phyloP scores from a whole-genome alignment of 2,113 vertebrate genomes.

The sheep (Ovis aries) region DNA sequence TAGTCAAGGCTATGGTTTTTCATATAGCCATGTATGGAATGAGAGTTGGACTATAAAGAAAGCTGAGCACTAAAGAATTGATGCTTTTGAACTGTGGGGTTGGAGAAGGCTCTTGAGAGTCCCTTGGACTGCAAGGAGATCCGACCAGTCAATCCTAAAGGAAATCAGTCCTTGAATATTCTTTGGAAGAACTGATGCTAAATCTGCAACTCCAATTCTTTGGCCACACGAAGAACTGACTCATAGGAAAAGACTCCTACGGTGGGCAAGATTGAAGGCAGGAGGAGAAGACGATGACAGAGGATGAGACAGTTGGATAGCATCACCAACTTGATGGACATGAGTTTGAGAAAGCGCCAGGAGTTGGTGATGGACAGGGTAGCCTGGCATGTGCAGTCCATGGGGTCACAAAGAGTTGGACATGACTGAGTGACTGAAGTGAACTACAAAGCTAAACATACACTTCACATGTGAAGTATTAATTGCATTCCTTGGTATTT shows the following conservation, averaged over 20 bases:
- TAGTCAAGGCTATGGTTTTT: neutral
- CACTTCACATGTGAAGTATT: neutral
- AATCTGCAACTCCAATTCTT: neutral
- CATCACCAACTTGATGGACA: neutral
- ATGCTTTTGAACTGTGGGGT: neutral
- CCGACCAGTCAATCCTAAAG: neutral
- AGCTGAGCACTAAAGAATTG: neutral
- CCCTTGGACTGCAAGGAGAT: neutral
- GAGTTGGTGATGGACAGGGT: neutral
- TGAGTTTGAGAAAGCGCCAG: fast-evolving
- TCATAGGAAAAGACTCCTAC: neutral
- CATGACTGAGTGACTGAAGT: neutral
- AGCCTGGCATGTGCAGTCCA: neutral
- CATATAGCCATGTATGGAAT: neutral
- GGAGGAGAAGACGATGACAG: neutral
- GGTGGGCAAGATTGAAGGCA: neutral
- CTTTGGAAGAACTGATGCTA: neutral
- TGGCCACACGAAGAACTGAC: neutral
- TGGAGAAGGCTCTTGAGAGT: neutral
- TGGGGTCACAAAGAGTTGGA: neutral
- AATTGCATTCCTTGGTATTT: neutral
- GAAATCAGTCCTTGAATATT: neutral
- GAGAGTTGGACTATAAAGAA: neutral
- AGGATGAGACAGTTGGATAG: neutral
- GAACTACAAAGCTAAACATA: neutral